Base-by-base conservation (phyloP, 2,888 invertebrate genomes). In the Drosophila nr. fundita region DNA sequence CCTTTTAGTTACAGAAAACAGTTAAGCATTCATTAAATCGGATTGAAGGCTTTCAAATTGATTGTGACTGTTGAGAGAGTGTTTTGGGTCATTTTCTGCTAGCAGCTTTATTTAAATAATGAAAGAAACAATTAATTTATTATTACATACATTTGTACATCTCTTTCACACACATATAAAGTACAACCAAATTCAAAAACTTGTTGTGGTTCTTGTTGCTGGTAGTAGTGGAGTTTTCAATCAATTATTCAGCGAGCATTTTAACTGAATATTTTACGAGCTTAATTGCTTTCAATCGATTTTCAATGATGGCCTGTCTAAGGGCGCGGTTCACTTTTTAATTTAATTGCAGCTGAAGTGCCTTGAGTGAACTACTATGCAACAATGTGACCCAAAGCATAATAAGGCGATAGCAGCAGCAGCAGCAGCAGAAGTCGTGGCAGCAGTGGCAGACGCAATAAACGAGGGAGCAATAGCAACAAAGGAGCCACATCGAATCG, bases 381-480 rank as follows among this genome's bases (percentile, higher is more conserved):
- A 79, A 59, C 76, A 73, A 79, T 80, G 80, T 80, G 67, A 80
- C 70, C 61, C 60, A 45, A 52, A 21, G 59, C 50, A 45, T 40
- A 63, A 38, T 32, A 50, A 62, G 61, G 54, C 40, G 64, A 64
- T 24, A 67, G 60, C 63, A 66, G 45, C 45, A 65, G 65, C 32
- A 55, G 52, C 30, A 53, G 42, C 40, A 48, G 45, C 32, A 63
- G 64, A 30, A 30, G 30, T 6, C 13, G 45, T 45, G 15, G 45
- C 24, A 52, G 53, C 32, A 52, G 49, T 48, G 59, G 30, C 34
- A 59, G 45, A 66, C 40, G 38, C 55, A 53, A 45, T 30, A 29
- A 59, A 38, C 48, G 48, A 66, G 53, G 59, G 53, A 36, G 42
- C 61, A 63, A 18, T 55, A 38, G 58, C 68, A 76, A 62, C 67